A percentile compares a stretch with the other conserved stretches of the same genome.
Evolutionary conservation across 2,113 vertebrate species (phyloP).

Genomic region (Myiagra hebetior): DNA sequence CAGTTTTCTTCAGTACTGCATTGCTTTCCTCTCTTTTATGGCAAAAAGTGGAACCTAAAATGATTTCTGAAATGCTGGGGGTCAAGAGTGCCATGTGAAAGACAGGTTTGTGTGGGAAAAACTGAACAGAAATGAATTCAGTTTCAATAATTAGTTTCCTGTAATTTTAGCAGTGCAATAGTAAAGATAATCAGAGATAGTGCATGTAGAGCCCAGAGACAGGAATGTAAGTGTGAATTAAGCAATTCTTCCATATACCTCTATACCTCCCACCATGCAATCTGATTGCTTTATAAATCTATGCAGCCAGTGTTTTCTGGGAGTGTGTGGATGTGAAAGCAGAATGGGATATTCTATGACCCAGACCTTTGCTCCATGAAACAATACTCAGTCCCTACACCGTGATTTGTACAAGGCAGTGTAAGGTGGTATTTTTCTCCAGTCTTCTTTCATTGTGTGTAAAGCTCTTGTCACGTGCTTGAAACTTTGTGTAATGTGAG

Average conservation of each 20-base stretch:
- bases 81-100: background rate
- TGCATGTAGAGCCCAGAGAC: background rate
- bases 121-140: background rate
- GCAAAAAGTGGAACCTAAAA: background rate
- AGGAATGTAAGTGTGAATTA: background rate
- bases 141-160: background rate
- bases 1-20: background rate
- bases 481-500: background rate
- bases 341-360: accelerated
- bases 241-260: background rate
- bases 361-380: background rate
- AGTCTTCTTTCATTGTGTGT: background rate
- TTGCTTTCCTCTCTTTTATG: background rate
- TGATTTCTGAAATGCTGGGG: background rate
- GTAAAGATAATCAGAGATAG: background rate
- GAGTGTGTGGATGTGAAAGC: background rate
- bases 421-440: background rate
- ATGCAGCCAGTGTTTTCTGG: background rate
- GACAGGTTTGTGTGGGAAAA: background rate
- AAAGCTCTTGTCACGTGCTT: background rate
- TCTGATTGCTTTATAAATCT: background rate
- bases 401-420: background rate
- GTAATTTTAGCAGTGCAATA: background rate
- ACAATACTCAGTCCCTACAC: background rate
- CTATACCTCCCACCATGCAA: background rate